Percentiles rank a stretch among this genome's conserved stretches.
phyloP scores from a whole-genome alignment of 1,140 invertebrate genomes.

The Zeugodacus cucurbitae region DNA sequence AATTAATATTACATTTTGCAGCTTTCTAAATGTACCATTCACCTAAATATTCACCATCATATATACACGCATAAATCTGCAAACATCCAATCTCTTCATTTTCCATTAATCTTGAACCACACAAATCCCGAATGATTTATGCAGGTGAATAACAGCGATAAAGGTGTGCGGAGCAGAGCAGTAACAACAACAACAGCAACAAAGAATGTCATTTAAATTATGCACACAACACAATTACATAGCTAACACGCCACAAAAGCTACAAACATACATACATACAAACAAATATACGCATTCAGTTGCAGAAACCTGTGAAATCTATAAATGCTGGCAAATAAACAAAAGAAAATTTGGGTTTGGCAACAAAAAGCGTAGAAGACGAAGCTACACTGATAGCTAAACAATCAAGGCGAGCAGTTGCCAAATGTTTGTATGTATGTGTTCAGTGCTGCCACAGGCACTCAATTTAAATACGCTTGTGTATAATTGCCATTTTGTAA shows the following conservation, averaged over 20 bases:
- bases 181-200: background rate
- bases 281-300: background rate
- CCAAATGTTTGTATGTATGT: background rate
- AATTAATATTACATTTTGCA: background rate
- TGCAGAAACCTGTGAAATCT: background rate
- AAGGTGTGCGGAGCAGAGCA: conserved; percentile 12
- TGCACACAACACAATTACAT: background rate
- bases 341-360: background rate
- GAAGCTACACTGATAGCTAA: background rate
- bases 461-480: background rate
- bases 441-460: background rate
- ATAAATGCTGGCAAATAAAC: conserved; percentile 5
- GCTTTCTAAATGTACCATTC: background rate
- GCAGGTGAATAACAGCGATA: background rate
- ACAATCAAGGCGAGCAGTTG: background rate
- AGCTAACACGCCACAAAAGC: background rate
- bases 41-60: background rate
- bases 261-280: background rate
- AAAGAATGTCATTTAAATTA: conserved; percentile 5
- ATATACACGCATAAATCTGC: conserved; percentile 1
- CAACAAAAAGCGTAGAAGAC: background rate
- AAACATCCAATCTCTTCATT: background rate
- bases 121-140: conserved; percentile 37
- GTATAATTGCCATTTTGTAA: background rate
- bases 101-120: conserved; percentile 31